These are phyloP conservation scores for Harpagoxenus sublaevis DNA, from an alignment of 2,888 invertebrate genomes.

Conservation along the genomic window DNA sequence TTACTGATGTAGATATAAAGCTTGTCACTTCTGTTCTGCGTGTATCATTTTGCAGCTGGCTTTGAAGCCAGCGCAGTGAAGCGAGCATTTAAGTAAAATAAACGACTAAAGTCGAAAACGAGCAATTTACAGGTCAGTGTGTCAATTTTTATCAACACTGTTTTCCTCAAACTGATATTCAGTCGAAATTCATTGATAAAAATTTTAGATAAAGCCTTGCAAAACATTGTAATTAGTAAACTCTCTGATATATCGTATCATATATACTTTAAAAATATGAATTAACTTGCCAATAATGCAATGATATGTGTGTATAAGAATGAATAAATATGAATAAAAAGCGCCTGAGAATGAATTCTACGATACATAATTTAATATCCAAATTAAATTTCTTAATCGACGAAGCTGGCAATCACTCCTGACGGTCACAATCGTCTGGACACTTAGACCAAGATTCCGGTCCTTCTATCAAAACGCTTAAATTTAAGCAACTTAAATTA, in stretches of 20 bases:
- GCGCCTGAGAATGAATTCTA: neutral
- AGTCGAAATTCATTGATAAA: neutral
- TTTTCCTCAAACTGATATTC: neutral
- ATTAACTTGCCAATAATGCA: neutral
- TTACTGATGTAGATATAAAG: slow-evolving; percentile 32
- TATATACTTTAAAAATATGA: neutral
- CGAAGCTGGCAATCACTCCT: too few relatives aligned
- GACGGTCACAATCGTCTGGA: too few relatives aligned
- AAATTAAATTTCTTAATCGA: too few relatives aligned
- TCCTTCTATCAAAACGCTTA: too few relatives aligned
- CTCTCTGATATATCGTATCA: too few relatives aligned
- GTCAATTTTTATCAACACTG: neutral
- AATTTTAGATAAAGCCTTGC: neutral
- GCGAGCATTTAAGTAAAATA: slow-evolving; percentile 10
- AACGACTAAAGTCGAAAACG: neutral
- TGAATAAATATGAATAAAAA: neutral
- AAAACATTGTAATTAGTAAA: neutral
- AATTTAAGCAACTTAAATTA: too few relatives aligned
- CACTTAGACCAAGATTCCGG: too few relatives aligned
- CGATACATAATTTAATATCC: neutral
- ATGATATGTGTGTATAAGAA: neutral
- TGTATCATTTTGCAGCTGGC: slow-evolving; percentile 43
- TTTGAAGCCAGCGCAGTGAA: slow-evolving; percentile 7
- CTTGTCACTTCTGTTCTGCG: slow-evolving; percentile 54
- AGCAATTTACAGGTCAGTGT: slow-evolving; percentile 20